Base-by-base conservation (phyloP, 2,888 invertebrate species). In the Thelaira solivaga region DNA sequence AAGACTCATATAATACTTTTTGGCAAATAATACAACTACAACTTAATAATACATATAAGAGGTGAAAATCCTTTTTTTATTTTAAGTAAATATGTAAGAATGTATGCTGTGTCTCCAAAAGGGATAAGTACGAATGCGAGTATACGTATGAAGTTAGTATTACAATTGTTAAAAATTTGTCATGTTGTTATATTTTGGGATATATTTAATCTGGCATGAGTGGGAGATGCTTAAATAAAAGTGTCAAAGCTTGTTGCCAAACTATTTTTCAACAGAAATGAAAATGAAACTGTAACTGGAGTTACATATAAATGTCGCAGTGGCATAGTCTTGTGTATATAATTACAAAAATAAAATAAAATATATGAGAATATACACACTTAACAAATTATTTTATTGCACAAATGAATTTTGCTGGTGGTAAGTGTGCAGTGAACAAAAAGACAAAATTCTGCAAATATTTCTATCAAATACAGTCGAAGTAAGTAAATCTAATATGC, bases 161-260 rank as follows among this genome's bases (percentile, higher is more conserved):
- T 31, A 64, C 43, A 49, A 45, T 16, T 36, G 24, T 20, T 13
- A 11, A 45, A 45, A 57, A 49, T 26, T 47, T 59, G 20, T 43
- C 31, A 36, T 34, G 24, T 51, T 62, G 20, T 26, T 57, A 3
- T 10, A 5, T n/a, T n/a, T n/a, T n/a, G n/a, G 36, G 26, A 18
- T 53, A 29, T 8, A 31, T 31, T 34, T 34, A 16, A 43, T 16
- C 41, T 20, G 18, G 45, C 26, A 24, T 34, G 36, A 41, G 65
- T 26, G 34, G 43, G 29, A 51, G 39, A 47, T 43, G 62, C 47
- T 69, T 45, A 65, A 61, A 65, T 47, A 62, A 79, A 80, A 73
- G 69, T 80, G 76, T 76, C 73, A 73, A 65, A 64, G 59, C 36
- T 64, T 76, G 73, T 69, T 80, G 68, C 53, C 73, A 76, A 76